Evolutionary conservation across 23 tunicate genomes (phyloP), one percentile per base, ranked within the genome.

Genomic region (Trididemnum nubilum): DNA sequence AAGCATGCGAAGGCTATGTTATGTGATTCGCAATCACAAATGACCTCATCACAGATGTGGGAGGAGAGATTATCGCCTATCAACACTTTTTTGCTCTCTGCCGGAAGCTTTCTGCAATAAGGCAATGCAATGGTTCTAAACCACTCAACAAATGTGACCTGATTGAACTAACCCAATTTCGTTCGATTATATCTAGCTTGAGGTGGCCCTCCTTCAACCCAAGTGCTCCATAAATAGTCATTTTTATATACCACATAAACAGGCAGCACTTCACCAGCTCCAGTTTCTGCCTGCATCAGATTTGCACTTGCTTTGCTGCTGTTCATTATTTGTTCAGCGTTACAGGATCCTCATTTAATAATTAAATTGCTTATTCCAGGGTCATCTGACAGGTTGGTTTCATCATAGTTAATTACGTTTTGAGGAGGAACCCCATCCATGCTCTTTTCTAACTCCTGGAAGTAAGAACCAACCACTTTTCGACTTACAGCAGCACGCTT

Each of bases 11-110:
- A n/a, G n/a, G n/a, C n/a, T n/a, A n/a, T 49, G 69, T 63, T 63
- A 23, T 63, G 19, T 19, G 27, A 4, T 23, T 23, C 28, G 23
- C 69, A 63, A 4, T 63, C 23, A 63, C 28, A 4, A 18, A 23
- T 15, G 23, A 19, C 4, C 23, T 63, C 69, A 4, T 19, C 27
- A 15, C 7, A 18, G 69, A 63, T 15, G 23, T 63, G 69, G 19
- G 27, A 63, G 4, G 69, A 63, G 28, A 63, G 69, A 63, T 63
- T 23, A 28, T 63, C 69, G n/a, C 69, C 69, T 28, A 23, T 15
- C 4, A 63, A 23, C 24, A 23, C 4, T 15, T 63, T 63, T 63
- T 28, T 21, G 24, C 24, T n/a, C n/a, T n/a, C n/a, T n/a, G n/a
- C 69, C 23, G 27, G 7, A 4, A 63, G 4, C 4, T 7, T 24